Evolutionary conservation across 1,140 invertebrate species (phyloP), one percentile per base, ranked within the genome.

Genomic region (Lasioglossum albipes): DNA sequence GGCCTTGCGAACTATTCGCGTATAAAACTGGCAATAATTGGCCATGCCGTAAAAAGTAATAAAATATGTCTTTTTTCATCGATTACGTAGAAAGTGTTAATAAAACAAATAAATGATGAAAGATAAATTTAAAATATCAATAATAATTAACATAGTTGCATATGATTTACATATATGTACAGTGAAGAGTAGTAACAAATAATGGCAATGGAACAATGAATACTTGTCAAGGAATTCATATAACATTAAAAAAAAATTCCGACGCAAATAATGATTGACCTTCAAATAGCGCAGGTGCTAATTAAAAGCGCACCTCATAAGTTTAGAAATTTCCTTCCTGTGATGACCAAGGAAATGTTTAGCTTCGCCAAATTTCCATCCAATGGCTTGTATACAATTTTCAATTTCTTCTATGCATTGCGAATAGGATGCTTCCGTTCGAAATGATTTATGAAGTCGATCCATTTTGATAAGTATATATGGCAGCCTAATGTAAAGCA

Each of bases 361-460:
- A 65, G 74, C 49, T 2, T 10, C 41, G n/a, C 0, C 1, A 45
- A 74, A 13, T 59, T 79, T 18, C n/a, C 45, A 16, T 54, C 62
- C 54, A 9, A 83, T 59, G 2, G 4, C 36, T 4, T 9, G 6
- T 7, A 83, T 10, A 27, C n/a, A 18, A 2, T 45, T 36, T 74
- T 79, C 64, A 64, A 83, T 49, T 13, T 41, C 10, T 18, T 79
- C 54, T 57, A 41, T 5, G 16, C 27, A 42, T 18, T 79, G 54
- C 22, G 31, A 31, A 27, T 82, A 59, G 6, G 67, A 9, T 22
- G 73, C 69, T 5, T 72, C 69, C 0, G 22, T 76, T 81, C 59
- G 54, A 10, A 76, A 49, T 42, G 49, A 45, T 36, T 75, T 22
- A 13, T 68, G 16, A 45, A 54, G 18, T 5, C 20, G 31, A 16